Evolutionary conservation across 1,140 invertebrate genomes (phyloP).

Genomic region (Yoshiicerus persimilis): DNA sequence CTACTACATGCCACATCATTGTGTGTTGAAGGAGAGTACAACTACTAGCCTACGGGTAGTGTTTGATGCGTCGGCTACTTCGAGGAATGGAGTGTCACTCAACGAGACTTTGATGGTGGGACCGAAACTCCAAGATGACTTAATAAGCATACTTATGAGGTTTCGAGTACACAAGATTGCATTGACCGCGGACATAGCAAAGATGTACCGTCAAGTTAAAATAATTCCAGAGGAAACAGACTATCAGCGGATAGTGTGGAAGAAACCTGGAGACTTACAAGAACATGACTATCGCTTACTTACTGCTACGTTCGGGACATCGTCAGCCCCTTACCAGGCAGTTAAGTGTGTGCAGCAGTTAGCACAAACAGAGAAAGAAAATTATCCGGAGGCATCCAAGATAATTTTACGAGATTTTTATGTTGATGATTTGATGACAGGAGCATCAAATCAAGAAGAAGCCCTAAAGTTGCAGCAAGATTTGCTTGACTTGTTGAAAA

Average conservation of each 20-base stretch:
- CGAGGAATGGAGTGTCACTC: background rate
- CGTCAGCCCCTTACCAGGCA: slow-evolving; percentile 51
- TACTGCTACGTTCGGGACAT: slow-evolving; percentile 53
- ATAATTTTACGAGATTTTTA: background rate
- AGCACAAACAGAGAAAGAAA: slow-evolving; percentile 43
- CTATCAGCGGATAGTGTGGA: slow-evolving; percentile 54
- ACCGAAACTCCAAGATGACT: slow-evolving; percentile 48
- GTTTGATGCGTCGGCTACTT: slow-evolving; percentile 37
- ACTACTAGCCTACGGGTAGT: slow-evolving; percentile 24
- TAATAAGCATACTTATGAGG: slow-evolving; percentile 38
- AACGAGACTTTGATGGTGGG: slow-evolving; percentile 45
- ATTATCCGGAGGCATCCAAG: background rate
- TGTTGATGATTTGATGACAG: background rate
- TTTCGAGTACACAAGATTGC: slow-evolving; percentile 37
- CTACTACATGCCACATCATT: background rate
- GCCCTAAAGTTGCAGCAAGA: slow-evolving; percentile 38
- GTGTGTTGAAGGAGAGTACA: background rate
- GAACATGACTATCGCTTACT: slow-evolving; percentile 46
- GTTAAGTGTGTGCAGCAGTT: slow-evolving; percentile 47
- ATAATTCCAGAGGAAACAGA: slow-evolving; percentile 25
- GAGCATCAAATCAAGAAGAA: background rate
- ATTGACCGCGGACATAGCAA: slow-evolving; percentile 49
- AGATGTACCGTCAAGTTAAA: slow-evolving; percentile 49
- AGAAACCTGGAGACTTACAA: slow-evolving; percentile 43
- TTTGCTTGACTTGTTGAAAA: slow-evolving; percentile 51